Evolutionary conservation across 2,797 vertebrate genomes (phyloP).

Genomic region (Sylvilagus floridanus): DNA sequence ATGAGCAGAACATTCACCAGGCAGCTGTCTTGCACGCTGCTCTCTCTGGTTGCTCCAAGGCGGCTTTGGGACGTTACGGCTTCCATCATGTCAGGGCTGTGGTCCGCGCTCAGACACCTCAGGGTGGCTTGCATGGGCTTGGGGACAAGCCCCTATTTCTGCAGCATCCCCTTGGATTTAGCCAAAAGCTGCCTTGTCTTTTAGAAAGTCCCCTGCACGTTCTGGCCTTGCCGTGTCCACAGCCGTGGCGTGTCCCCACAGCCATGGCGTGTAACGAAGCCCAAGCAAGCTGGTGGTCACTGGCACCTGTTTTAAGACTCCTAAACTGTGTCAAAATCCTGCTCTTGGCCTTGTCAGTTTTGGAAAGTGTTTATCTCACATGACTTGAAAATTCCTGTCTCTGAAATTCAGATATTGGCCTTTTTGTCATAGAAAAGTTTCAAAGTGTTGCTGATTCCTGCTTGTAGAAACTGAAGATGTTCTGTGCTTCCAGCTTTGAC

Average conservation of each 20-base stretch:
- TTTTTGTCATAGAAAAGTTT: neutral
- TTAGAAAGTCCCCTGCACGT: neutral
- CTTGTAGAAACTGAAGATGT: neutral
- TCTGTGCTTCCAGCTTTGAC: neutral
- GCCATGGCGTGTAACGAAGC: neutral
- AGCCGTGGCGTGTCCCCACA: too few species aligned
- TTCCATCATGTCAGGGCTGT: neutral
- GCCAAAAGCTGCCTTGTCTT: neutral
- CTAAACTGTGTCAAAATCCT: neutral
- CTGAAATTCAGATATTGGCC: neutral
- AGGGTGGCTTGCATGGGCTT: neutral
- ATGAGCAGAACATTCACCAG: neutral
- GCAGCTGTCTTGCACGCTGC: neutral
- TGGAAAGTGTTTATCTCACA: neutral
- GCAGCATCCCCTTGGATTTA: neutral
- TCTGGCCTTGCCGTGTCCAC: fast-evolving
- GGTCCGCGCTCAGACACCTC: neutral
- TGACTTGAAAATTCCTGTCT: neutral
- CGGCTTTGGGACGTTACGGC: neutral
- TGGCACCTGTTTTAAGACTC: too few species aligned
- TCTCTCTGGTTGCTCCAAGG: neutral
- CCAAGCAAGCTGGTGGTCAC: neutral
- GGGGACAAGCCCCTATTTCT: neutral
- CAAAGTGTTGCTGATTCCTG: neutral
- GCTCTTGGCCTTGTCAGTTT: neutral